A percentile compares a stretch with the other conserved stretches of the same genome.
phyloP scores from a whole-genome alignment of 2,113 vertebrate species.

The Channa maculata region DNA sequence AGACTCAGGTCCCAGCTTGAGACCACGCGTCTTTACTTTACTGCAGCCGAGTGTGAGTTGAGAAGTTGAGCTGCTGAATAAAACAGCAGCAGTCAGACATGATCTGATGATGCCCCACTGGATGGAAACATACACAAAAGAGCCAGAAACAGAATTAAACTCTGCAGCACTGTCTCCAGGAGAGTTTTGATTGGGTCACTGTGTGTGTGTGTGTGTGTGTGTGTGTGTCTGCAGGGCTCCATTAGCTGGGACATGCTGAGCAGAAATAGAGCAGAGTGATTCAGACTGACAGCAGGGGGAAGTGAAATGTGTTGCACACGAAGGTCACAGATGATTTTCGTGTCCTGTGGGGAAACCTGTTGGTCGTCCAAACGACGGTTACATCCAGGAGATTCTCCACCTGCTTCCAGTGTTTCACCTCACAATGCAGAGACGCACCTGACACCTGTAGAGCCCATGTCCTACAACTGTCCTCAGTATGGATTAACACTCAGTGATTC shows the following conservation, averaged over 20 bases:
- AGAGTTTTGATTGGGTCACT: slow-evolving; percentile 40
- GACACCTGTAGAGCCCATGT: background rate
- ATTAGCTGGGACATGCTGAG: slow-evolving; percentile 52
- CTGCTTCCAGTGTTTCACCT: background rate
- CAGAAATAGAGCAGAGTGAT: slow-evolving; percentile 49
- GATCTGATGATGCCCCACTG: slow-evolving; percentile 29
- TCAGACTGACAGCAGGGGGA: slow-evolving; percentile 49
- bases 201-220: background rate
- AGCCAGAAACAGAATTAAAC: slow-evolving; percentile 32
- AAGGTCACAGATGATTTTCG: slow-evolving; percentile 47
- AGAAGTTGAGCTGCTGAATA: slow-evolving; percentile 21
- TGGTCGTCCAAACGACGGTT: slow-evolving; percentile 18
- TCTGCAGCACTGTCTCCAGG: slow-evolving; percentile 41
- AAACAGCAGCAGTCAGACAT: slow-evolving; percentile 31
- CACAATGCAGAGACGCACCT: background rate
- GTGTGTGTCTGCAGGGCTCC: slow-evolving; percentile 10
- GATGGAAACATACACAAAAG: background rate
- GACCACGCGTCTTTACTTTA: fast-evolving
- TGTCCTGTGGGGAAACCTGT: slow-evolving; percentile 19
- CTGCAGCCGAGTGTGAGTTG: background rate
- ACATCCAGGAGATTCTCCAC: slow-evolving; percentile 39
- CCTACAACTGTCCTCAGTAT: background rate
- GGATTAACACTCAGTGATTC: background rate
- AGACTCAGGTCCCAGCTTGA: background rate
- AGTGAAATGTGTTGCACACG: slow-evolving; percentile 30